A percentile compares a stretch with the other conserved stretches of the same genome.
phyloP scores from a whole-genome alignment of 2,888 invertebrate genomes.

The Adela reaumurella region DNA sequence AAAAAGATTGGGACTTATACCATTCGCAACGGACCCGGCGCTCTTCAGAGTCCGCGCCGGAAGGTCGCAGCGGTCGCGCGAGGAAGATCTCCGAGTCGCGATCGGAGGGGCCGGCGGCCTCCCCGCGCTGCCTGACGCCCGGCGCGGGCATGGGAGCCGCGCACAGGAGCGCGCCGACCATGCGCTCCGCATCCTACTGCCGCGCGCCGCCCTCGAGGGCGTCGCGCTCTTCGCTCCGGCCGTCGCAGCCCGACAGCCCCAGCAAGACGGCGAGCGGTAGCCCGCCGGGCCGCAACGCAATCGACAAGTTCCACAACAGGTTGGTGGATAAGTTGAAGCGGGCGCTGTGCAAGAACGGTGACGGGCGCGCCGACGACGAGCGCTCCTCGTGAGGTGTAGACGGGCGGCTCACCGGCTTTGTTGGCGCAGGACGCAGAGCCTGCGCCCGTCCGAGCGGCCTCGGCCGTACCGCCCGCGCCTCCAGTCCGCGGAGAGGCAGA shows the following conservation, averaged over 20 bases:
- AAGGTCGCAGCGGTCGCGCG: constrained; percentile 41
- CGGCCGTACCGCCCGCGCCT: constrained; percentile 46
- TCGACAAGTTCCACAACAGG: constrained; percentile 77
- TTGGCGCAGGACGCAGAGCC: constrained; percentile 41
- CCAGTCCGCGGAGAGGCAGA: constrained; percentile 38
- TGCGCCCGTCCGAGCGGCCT: constrained; percentile 27
- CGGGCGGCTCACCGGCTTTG: constrained; percentile 1
- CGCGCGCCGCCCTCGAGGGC: constrained; percentile 37
- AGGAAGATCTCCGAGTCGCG: constrained; percentile 73
- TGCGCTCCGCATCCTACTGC: constrained; percentile 56
- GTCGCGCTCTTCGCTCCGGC: constrained; percentile 60
- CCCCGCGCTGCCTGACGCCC: constrained; percentile 59
- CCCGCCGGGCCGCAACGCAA: constrained; percentile 56
- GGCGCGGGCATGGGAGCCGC: constrained; percentile 34
- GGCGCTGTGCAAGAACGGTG: constrained; percentile 60
- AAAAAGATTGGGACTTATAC: constrained; percentile 92
- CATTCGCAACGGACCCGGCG: constrained; percentile 76
- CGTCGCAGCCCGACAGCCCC: constrained; percentile 61
- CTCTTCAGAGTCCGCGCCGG: constrained; percentile 63
- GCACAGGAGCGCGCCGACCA: constrained; percentile 65
- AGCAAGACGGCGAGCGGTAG: constrained; percentile 66
- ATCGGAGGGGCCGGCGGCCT: constrained; percentile 69
- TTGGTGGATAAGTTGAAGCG: constrained; percentile 75
- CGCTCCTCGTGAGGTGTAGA: constrained; percentile 50
- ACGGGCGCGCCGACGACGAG: constrained; percentile 40